Evolutionary conservation across 1,140 invertebrate species (phyloP).

Genomic region (Megathymus violae): DNA sequence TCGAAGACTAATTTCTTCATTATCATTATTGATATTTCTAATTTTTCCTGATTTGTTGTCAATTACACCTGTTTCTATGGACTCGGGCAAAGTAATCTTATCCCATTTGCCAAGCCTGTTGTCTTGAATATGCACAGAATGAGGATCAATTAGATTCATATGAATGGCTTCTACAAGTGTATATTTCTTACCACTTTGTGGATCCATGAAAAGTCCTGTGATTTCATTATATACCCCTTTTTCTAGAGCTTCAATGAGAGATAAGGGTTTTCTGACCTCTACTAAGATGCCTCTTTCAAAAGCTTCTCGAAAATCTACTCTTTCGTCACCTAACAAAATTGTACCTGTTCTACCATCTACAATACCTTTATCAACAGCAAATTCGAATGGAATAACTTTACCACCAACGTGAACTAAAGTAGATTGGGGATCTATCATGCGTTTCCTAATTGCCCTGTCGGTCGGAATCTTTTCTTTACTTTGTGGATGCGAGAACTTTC

Average conservation of each 20-base stretch:
- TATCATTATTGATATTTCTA: conserved; percentile 87
- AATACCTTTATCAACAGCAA: conserved; percentile 91
- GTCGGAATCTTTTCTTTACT: conserved; percentile 90
- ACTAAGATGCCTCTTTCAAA: conserved; percentile 92
- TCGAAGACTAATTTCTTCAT: conserved; percentile 88
- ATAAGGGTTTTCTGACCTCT: conserved; percentile 91
- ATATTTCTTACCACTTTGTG: conserved; percentile 89
- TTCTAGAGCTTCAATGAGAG: conserved; percentile 92
- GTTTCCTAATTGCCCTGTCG: conserved; percentile 90
- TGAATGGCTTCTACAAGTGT: conserved; percentile 90
- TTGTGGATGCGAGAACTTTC: conserved; percentile 88
- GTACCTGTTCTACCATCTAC: conserved; percentile 91
- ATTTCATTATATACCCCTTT: conserved; percentile 92
- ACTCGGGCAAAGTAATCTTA: conserved; percentile 90
- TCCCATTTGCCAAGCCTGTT: conserved; percentile 89
- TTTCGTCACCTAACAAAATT: conserved; percentile 85
- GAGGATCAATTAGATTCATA: conserved; percentile 90
- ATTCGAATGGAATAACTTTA: conserved; percentile 90
- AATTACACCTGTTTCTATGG: conserved; percentile 89
- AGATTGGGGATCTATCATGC: conserved; percentile 91
- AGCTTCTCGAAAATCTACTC: conserved; percentile 93
- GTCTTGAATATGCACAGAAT: conserved; percentile 93
- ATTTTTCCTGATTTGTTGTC: conserved; percentile 90
- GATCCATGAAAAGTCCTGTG: conserved; percentile 91
- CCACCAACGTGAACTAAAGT: conserved; percentile 90